These are phyloP conservation scores for Edolisoma coerulescens DNA, from an alignment of 2,113 vertebrate species.

Conservation along the genomic window DNA sequence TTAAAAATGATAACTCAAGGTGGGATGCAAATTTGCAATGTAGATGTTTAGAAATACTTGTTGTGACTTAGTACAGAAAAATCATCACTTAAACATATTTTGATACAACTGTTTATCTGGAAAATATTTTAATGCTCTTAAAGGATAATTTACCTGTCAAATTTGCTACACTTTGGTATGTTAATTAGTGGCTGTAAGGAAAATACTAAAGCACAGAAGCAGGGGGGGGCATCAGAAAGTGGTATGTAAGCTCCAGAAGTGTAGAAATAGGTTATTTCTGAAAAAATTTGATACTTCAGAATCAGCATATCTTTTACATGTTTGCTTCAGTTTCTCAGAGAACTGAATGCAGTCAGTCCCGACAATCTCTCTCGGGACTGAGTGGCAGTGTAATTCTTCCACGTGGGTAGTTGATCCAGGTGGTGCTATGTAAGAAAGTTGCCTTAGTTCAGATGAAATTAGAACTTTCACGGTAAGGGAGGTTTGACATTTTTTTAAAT, in stretches of 20 bases:
- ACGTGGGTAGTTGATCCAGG: background rate
- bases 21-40: slow-evolving; percentile 35
- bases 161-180: slow-evolving; percentile 57
- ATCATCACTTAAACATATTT: slow-evolving; percentile 42
- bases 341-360: background rate
- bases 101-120: slow-evolving; percentile 60
- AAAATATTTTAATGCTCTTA: slow-evolving; percentile 67
- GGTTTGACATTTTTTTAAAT: background rate
- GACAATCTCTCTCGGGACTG: rapidly evolving
- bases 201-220: slow-evolving; percentile 63
- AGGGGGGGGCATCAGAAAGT: background rate
- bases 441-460: background rate
- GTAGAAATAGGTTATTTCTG: background rate
- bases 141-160: slow-evolving; percentile 73
- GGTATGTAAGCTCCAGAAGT: background rate
- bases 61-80: slow-evolving; percentile 31
- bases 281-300: background rate
- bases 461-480: background rate
- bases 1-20: slow-evolving; percentile 12
- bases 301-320: background rate
- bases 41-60: slow-evolving; percentile 54
- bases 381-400: background rate
- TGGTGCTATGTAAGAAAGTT: background rate
- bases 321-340: background rate
- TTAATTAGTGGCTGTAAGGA: slow-evolving; percentile 70